Conservation (phyloP, 2,888 invertebrate species). For the Aromia moschata region DNA sequence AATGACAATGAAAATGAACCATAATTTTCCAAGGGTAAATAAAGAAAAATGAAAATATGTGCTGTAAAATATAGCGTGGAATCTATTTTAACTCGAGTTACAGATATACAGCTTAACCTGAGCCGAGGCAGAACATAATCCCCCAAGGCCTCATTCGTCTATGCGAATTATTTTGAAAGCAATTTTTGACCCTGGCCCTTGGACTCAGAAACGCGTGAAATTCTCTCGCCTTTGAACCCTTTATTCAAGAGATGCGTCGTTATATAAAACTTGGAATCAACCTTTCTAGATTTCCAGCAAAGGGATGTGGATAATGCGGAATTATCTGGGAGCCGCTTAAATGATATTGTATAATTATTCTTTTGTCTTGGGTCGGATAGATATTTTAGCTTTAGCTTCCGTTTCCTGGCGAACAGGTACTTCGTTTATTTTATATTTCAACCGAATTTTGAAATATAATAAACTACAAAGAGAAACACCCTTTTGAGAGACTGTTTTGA, state of each 20-base stretch:
- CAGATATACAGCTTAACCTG: no score
- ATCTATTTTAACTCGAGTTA: constrained; percentile 5
- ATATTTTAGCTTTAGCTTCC: no score
- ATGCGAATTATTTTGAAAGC: constrained; percentile 7
- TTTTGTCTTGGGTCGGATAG: no score
- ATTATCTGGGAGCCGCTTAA: background rate
- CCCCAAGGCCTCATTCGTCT: background rate
- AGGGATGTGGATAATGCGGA: background rate
- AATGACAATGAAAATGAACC: no score
- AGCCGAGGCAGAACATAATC: constrained; percentile 2
- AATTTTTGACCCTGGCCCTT: background rate
- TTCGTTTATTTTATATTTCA: no score
- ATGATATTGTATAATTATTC: no score
- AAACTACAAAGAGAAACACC: no score
- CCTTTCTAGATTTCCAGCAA: background rate
- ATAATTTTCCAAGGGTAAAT: no score
- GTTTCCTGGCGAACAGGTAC: no score
- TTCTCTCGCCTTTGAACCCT: constrained; percentile 3
- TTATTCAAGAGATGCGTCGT: background rate
- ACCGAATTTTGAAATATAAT: no score
- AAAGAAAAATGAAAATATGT: no score
- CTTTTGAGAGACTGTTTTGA: no score
- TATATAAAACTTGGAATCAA: constrained; percentile 1
- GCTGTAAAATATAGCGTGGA: constrained; percentile 2
- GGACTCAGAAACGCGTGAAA: constrained; percentile 2